phyloP scores from a whole-genome alignment of 2,797 vertebrate genomes.

The Sebastes itinus region DNA sequence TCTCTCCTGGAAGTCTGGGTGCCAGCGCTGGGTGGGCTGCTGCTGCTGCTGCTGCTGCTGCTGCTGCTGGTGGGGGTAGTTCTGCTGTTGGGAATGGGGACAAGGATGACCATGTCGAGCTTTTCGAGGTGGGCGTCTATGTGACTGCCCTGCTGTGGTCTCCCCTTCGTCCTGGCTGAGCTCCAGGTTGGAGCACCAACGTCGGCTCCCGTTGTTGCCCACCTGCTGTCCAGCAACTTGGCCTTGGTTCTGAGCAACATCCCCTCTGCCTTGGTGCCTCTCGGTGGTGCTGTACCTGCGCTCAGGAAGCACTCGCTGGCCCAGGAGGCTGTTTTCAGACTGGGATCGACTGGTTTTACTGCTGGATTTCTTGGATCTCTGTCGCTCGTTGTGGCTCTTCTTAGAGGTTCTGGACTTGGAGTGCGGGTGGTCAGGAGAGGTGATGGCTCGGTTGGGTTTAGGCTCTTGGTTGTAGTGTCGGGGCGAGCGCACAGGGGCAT shows the following conservation, averaged over 20 bases:
- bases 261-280: conserved; percentile 59
- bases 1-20: conserved; percentile 65
- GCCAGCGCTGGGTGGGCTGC: conserved; percentile 62
- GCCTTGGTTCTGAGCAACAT: conserved; percentile 63
- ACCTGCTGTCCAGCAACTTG: conserved; percentile 31
- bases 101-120: conserved; percentile 41
- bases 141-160: conserved; percentile 29
- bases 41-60: conserved; percentile 58
- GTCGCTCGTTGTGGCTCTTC: conserved; percentile 79
- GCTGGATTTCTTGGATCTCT: conserved; percentile 71
- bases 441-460: conserved; percentile 57
- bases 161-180: conserved; percentile 87
- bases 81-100: conserved; percentile 41
- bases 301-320: conserved; percentile 75
- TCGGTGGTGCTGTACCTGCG: conserved; percentile 86
- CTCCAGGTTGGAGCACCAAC: conserved; percentile 89
- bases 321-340: conserved; percentile 88
- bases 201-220: conserved; percentile 63
- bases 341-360: conserved; percentile 85
- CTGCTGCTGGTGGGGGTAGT: conserved; percentile 46
- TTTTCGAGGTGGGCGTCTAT: conserved; percentile 53
- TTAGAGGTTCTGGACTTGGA: conserved; percentile 72
- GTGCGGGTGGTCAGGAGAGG: conserved; percentile 72
- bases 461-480: conserved; percentile 63
- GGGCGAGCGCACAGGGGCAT: conserved; percentile 65